Evolutionary conservation across 2,113 vertebrate species (phyloP).

Genomic region (Tragelaphus imberbis): DNA sequence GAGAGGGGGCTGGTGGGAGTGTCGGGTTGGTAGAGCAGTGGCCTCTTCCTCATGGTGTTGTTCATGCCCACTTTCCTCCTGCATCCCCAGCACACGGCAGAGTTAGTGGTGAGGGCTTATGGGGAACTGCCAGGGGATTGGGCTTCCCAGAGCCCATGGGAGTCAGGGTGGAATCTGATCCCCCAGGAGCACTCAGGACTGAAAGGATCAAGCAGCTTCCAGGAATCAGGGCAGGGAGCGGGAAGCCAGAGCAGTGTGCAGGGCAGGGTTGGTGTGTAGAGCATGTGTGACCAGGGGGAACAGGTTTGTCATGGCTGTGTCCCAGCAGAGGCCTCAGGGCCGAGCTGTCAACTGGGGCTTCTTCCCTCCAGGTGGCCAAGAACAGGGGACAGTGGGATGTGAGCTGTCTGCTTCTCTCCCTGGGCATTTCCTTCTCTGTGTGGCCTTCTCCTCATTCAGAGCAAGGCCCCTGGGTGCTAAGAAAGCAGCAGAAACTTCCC

Average conservation of each 20-base stretch:
- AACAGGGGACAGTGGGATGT: background rate
- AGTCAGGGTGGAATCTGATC: background rate
- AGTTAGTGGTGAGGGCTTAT: too few relatives aligned
- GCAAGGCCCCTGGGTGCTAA: background rate
- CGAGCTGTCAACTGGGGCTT: background rate
- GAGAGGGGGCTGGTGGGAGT: background rate
- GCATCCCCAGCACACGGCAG: background rate
- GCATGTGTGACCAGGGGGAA: rapidly evolving
- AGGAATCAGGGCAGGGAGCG: rapidly evolving
- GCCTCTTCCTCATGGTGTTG: background rate
- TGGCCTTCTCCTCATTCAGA: background rate
- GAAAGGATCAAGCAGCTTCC: background rate
- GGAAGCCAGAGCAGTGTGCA: background rate
- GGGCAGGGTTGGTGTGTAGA: background rate
- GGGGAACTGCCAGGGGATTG: background rate
- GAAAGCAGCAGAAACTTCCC: background rate
- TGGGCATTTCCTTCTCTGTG: background rate
- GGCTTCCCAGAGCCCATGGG: background rate
- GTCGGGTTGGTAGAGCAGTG: rapidly evolving
- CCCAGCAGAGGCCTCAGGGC: background rate
- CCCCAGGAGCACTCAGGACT: background rate
- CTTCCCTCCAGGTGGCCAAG: background rate
- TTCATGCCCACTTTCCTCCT: background rate
- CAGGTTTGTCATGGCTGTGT: background rate
- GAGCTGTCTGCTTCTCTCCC: background rate